Percentiles rank a stretch among this genome's conserved stretches.
Conservation (phyloP, 2,888 invertebrate genomes). For the Drosophila borealis region DNA sequence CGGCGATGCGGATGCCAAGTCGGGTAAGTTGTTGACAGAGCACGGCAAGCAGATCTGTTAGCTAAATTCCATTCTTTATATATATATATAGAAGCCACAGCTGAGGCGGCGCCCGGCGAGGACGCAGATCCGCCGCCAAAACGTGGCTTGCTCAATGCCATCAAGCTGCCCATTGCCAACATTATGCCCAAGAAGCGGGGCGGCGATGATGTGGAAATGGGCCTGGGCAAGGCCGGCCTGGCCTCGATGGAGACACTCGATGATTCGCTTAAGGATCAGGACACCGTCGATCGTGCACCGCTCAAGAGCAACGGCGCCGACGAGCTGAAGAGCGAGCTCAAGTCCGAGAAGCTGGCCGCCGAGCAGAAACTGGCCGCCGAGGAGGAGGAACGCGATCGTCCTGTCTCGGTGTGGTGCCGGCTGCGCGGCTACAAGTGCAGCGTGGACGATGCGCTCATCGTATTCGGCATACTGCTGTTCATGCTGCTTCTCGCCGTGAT, state of each 20-base stretch:
- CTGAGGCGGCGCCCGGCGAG: slow-evolving; percentile 73
- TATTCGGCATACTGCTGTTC: slow-evolving; percentile 87
- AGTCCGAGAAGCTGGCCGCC: slow-evolving; percentile 84
- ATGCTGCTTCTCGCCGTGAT: slow-evolving; percentile 88
- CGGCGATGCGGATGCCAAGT: slow-evolving; percentile 83
- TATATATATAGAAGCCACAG: slow-evolving; percentile 74
- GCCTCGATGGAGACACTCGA: slow-evolving; percentile 94
- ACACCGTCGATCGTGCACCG: slow-evolving; percentile 86
- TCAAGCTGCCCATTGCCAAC: slow-evolving; percentile 88
- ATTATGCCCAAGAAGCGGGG: slow-evolving; percentile 87
- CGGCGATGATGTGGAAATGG: slow-evolving; percentile 86
- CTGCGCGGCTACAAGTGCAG: slow-evolving; percentile 89
- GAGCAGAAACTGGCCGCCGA: slow-evolving; percentile 83
- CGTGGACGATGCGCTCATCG: slow-evolving; percentile 87
- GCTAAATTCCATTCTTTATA: background rate
- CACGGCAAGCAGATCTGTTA: background rate
- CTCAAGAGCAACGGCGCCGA: slow-evolving; percentile 86
- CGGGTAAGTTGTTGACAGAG: slow-evolving; percentile 71
- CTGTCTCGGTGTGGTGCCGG: slow-evolving; percentile 86
- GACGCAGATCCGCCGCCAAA: slow-evolving; percentile 82
- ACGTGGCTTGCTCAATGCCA: slow-evolving; percentile 87
- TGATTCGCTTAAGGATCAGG: slow-evolving; percentile 89
- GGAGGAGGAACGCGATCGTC: slow-evolving; percentile 64
- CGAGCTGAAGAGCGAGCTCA: slow-evolving; percentile 89
- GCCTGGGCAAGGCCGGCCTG: slow-evolving; percentile 88